Conservation (phyloP, 2,113 vertebrate genomes). For the Halcyon malimbica region DNA sequence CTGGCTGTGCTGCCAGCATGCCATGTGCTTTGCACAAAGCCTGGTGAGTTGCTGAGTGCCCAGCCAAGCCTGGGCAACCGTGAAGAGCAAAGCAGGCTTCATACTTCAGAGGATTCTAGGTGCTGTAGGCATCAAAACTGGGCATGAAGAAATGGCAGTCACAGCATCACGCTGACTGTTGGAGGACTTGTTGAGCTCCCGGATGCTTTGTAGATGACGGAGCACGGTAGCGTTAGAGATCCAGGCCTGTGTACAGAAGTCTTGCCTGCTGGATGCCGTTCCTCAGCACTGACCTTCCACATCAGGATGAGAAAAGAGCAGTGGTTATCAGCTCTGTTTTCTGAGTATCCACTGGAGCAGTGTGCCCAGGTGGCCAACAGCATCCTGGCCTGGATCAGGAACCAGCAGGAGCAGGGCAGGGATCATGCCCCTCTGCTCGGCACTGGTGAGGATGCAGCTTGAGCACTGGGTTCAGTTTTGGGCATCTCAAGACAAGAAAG, state of each 20-base stretch:
- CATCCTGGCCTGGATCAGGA: too few species aligned
- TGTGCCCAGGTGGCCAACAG: too few species aligned
- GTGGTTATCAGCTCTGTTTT: neutral
- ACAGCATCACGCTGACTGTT: neutral
- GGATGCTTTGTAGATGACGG: neutral
- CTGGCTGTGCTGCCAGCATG: neutral
- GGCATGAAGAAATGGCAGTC: neutral
- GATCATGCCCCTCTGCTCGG: too few species aligned
- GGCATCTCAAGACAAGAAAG: too few species aligned
- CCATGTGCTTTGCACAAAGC: fast-evolving
- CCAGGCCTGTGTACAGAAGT: neutral
- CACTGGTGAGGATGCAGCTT: too few species aligned
- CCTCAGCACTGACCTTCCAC: neutral
- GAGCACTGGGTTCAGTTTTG: too few species aligned
- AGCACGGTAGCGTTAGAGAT: fast-evolving
- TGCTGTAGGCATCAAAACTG: fast-evolving
- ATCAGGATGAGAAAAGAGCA: neutral
- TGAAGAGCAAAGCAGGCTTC: fast-evolving
- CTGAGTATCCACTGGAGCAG: neutral
- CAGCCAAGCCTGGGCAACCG: fast-evolving
- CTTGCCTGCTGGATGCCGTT: neutral
- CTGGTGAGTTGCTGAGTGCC: neutral
- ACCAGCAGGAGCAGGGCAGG: too few species aligned
- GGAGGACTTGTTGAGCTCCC: neutral
- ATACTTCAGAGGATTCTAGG: fast-evolving